Evolutionary conservation across 2,113 vertebrate species (phyloP), one percentile per base, ranked within the genome.

Genomic region (Oxyruncus cristatus): DNA sequence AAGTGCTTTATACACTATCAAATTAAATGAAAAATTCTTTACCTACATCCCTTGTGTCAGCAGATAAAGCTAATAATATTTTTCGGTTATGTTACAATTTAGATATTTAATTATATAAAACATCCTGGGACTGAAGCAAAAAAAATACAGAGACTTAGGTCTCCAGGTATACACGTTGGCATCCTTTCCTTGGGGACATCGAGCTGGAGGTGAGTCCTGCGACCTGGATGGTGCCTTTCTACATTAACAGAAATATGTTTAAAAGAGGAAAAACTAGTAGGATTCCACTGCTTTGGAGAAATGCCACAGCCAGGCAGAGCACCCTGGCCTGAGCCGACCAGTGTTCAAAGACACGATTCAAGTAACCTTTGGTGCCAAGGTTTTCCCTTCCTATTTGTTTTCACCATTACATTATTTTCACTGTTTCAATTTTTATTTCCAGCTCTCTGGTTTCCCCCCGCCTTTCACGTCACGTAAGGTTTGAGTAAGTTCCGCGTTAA

Each of bases 21-120:
- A 97, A 98, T 98, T 98, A 98, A 98, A 98, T 98, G 97, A 98
- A 98, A 98, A 98, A 98, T 97, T 97, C 97, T 98, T 98, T 98
- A 98, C 94, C 95, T 96, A 88, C 32, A 88, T 98, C 98, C 97
- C 98, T 95, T 65, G 97, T 98, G 97, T 95, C 96, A 80, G 71
- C 85, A 96, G 97, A 97, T 97, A 97, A 97, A 97, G 90, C 95
- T 97, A 98, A 97, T 97, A 96, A 95, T 97, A 97, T 96, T 98
- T 96, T 98, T 95, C 93, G n/a, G 97, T 98, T 97, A 95, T 81
- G 87, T 97, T 97, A 97, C 91, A 96, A 96, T 97, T 97, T 96
- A 96, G 85, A 66, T 93, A 86, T 96, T 97, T 97, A 97, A 97
- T 81, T 85, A 37, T 82, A 91, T 89, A 68, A 94, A 97, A 91